A percentile compares a stretch with the other conserved stretches of the same genome.
These are phyloP conservation scores for Rhagonycha fulva DNA, from an alignment of 2,888 invertebrate species.

Conservation along the genomic window DNA sequence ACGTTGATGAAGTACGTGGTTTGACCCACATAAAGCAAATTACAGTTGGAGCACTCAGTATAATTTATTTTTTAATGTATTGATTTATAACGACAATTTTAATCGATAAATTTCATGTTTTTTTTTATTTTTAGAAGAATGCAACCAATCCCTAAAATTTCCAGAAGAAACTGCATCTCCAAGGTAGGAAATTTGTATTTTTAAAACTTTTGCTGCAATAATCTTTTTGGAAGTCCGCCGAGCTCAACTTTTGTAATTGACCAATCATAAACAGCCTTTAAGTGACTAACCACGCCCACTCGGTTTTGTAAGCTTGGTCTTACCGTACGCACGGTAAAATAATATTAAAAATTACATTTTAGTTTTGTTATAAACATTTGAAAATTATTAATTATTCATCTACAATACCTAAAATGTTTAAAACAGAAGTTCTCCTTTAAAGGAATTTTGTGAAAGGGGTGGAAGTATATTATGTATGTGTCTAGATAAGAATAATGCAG, in stretches of 20 bases:
- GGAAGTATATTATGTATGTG: background rate
- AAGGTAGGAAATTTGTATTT: background rate
- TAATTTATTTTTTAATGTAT: background rate
- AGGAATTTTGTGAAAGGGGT: background rate
- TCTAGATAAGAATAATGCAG: background rate
- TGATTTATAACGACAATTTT: background rate
- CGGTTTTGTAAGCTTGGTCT: background rate
- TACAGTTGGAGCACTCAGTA: background rate
- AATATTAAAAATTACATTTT: background rate
- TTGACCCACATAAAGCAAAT: background rate
- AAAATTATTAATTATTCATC: background rate
- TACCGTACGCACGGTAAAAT: background rate
- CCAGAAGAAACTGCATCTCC: fast-evolving
- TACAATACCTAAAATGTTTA: background rate
- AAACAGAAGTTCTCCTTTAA: background rate
- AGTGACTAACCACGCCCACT: background rate
- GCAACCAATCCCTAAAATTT: background rate
- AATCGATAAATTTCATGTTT: background rate
- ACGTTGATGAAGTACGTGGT: background rate
- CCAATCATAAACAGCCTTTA: background rate
- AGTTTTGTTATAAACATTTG: background rate
- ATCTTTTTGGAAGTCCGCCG: background rate
- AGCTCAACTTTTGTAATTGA: background rate
- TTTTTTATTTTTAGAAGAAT: background rate
- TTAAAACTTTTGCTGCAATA: background rate